These are phyloP conservation scores for Parazoanthus darwini DNA, from an alignment of 92 coral and sea anemone species.

Conservation along the genomic window DNA sequence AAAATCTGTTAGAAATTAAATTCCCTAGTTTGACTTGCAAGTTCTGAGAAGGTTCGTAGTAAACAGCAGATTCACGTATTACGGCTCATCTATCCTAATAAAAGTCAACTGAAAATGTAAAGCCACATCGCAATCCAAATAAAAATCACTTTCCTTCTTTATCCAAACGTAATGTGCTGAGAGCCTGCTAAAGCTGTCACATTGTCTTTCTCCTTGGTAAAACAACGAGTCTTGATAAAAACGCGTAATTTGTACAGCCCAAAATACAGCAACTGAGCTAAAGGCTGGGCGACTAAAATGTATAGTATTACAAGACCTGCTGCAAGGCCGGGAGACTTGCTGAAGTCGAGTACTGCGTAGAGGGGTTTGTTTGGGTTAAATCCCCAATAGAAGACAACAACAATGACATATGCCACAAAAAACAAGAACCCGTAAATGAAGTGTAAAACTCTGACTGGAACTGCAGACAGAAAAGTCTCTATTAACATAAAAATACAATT, in stretches of 20 bases:
- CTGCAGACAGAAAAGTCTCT: slow-evolving; percentile 65
- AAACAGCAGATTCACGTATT: too few relatives aligned
- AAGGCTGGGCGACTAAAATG: slow-evolving; percentile 64
- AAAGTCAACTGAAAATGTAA: too few relatives aligned
- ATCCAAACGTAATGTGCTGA: slow-evolving; percentile 36
- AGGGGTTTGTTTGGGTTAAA: slow-evolving; percentile 54
- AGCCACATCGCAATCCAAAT: too few relatives aligned
- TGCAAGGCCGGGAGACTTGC: slow-evolving; percentile 51
- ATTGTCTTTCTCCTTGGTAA: slow-evolving; percentile 15
- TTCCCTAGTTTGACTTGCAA: too few relatives aligned
- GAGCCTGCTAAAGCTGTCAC: slow-evolving; percentile 24
- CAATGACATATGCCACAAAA: slow-evolving; percentile 58
- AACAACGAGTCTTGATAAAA: slow-evolving; percentile 8
- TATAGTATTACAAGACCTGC: slow-evolving; percentile 57
- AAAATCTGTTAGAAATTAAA: too few relatives aligned
- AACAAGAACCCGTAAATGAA: slow-evolving; percentile 74
- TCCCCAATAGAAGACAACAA: slow-evolving; percentile 85
- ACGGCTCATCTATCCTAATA: too few relatives aligned
- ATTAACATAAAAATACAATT: slow-evolving; percentile 64
- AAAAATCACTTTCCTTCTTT: background rate
- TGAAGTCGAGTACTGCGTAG: slow-evolving; percentile 72
- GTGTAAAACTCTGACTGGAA: slow-evolving; percentile 80
- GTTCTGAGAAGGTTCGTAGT: too few relatives aligned
- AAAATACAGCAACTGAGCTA: slow-evolving; percentile 73
- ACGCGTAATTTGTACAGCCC: slow-evolving; percentile 64